Evolutionary conservation across 2,888 invertebrate genomes (phyloP), one percentile per base, ranked within the genome.

Genomic region (Idaea straminata): DNA sequence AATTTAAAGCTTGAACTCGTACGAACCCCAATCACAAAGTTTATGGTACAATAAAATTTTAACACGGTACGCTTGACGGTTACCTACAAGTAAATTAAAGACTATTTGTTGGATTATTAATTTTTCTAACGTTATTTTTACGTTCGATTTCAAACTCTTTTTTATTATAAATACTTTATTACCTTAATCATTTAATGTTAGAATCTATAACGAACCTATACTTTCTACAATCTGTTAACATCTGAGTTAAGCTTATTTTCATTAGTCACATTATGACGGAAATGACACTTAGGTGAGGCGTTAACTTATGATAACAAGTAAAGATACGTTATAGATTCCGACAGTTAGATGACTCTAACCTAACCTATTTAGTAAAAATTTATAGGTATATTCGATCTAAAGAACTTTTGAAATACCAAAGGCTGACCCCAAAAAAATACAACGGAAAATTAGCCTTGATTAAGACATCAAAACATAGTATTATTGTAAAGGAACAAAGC

Each of bases 371-470:
- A 2, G 25, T 25, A 25, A 25, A 25, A 25, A 25, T 2, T 25
- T 25, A 25, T 25, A 25, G 25, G 25, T 25, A 25, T 25, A 25
- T 25, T 25, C 13, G 13, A 47, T 47, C 5, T 4, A 47, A 47
- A 47, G 66, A 75, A 74, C 75, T 47, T 47, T 47, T 47, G 3
- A 10, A 47, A 47, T 13, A 47, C 13, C 47, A 0, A 47, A 47
- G 47, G 70, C 74, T 76, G 76, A 71, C 69, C 72, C 74, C 66
- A 69, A 76, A 73, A 72, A 74, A 69, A 75, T 77, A 77, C 80
- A 80, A 47, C 47, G 47, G 47, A 47, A 82, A 86, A 86, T 84
- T 83, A 82, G 79, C 80, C 79, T 81, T 85, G 82, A 86, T 85
- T 86, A 85, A 82, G 84, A 83, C 77, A 79, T 82, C 80, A 82